phyloP scores from a whole-genome alignment of 1,140 invertebrate species.

The Copidosoma floridanum region DNA sequence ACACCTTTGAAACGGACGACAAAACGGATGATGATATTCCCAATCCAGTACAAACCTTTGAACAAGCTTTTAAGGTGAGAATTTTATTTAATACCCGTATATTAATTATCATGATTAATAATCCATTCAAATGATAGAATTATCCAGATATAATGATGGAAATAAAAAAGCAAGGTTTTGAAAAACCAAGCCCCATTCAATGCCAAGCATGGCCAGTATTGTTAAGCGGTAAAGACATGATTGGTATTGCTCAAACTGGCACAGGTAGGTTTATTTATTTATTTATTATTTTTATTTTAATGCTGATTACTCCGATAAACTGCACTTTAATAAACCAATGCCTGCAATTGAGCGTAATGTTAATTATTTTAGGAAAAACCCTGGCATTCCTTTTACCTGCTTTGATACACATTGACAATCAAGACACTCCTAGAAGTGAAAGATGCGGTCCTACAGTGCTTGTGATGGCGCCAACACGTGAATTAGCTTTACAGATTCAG shows the following conservation, averaged over 20 bases:
- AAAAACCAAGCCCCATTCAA: slow-evolving; percentile 86
- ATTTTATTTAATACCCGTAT: too few species aligned
- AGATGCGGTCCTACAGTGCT: slow-evolving; percentile 80
- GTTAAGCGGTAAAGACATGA: slow-evolving; percentile 80
- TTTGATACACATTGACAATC: slow-evolving; percentile 83
- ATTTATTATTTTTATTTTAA: too few species aligned
- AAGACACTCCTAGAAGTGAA: slow-evolving; percentile 66
- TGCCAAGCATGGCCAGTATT: slow-evolving; percentile 87
- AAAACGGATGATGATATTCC: slow-evolving; percentile 61
- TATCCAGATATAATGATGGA: slow-evolving; percentile 82
- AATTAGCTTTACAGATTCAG: slow-evolving; percentile 89
- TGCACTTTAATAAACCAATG: too few species aligned
- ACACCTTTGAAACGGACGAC: slow-evolving; percentile 42
- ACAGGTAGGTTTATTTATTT: slow-evolving; percentile 83
- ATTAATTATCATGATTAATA: too few species aligned
- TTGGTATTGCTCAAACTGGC: slow-evolving; percentile 91
- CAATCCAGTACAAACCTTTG: slow-evolving; percentile 81
- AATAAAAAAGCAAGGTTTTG: slow-evolving; percentile 80
- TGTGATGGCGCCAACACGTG: slow-evolving; percentile 85
- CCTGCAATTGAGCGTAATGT: too few species aligned
- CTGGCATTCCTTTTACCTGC: slow-evolving; percentile 88
- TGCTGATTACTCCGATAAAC: too few species aligned
- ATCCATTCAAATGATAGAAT: slow-evolving; percentile 41
- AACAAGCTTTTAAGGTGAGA: slow-evolving; percentile 72
- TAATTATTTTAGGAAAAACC: slow-evolving; percentile 76